phyloP scores from a whole-genome alignment of 2,113 vertebrate genomes.

The Pollachius pollachius region DNA sequence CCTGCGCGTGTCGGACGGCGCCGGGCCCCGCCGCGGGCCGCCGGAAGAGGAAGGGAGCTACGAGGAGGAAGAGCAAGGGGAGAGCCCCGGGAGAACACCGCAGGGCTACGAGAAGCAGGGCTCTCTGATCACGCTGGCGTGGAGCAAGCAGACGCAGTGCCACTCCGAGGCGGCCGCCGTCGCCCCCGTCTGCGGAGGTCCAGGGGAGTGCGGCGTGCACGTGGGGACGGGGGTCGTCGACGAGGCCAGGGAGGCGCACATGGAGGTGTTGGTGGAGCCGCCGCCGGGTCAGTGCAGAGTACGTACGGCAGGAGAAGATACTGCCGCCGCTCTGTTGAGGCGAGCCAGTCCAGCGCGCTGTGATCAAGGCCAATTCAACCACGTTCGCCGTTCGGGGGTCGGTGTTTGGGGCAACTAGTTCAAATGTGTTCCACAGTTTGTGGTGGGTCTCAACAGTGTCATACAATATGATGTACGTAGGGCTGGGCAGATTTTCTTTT shows the following conservation, averaged over 20 bases:
- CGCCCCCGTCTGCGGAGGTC: background rate
- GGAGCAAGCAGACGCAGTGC: conserved; percentile 63
- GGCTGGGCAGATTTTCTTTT: too few relatives aligned
- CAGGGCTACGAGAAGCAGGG: conserved; percentile 63
- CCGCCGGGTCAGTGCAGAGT: conserved; percentile 2
- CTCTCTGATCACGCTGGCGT: conserved; percentile 71
- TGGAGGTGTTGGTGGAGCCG: conserved; percentile 7
- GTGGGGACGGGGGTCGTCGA: background rate
- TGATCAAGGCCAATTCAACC: too few relatives aligned
- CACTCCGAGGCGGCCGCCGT: conserved; percentile 4
- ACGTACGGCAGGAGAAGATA: too few relatives aligned
- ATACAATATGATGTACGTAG: too few relatives aligned
- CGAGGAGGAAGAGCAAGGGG: conserved; percentile 5
- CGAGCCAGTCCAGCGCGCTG: too few relatives aligned
- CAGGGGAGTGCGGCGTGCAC: conserved; percentile 7
- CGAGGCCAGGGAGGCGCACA: background rate
- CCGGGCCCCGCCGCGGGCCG: background rate
- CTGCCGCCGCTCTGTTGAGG: too few relatives aligned
- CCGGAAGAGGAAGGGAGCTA: background rate
- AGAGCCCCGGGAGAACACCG: background rate
- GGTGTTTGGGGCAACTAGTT: too few relatives aligned
- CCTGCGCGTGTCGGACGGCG: conserved; percentile 40
- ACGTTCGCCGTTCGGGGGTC: too few relatives aligned
- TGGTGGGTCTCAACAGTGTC: too few relatives aligned
- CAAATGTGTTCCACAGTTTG: too few relatives aligned